These are phyloP conservation scores for Strigops habroptila DNA, from an alignment of 2,113 vertebrate species.

Conservation along the genomic window DNA sequence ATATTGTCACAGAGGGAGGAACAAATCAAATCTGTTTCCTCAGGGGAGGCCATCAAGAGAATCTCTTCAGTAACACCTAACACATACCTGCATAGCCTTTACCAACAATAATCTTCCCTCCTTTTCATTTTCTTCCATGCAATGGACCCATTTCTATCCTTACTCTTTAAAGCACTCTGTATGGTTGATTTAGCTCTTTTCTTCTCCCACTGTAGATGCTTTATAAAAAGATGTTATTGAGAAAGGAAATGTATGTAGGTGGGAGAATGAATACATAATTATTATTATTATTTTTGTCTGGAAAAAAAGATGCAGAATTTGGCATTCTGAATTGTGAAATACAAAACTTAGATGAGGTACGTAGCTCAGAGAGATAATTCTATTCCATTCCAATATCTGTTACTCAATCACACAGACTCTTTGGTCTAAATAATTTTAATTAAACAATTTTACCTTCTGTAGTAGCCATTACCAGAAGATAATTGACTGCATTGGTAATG, in stretches of 20 bases:
- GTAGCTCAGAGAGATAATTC: conserved; percentile 55
- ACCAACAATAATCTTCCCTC: not conserved
- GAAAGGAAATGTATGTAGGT: not conserved
- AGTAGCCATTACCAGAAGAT: conserved; percentile 69
- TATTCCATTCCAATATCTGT: conserved; percentile 49
- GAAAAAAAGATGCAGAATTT: conserved; percentile 19
- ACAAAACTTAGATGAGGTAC: not conserved
- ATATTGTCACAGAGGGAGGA: not conserved
- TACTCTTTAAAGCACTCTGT: not conserved
- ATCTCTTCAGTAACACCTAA: not conserved
- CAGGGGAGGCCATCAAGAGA: not conserved
- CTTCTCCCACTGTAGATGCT: not conserved
- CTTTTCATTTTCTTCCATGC: not conserved
- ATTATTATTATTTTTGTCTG: conserved; percentile 12
- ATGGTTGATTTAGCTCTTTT: not conserved
- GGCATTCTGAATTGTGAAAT: conserved; percentile 40
- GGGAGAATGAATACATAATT: not conserved
- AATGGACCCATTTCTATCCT: not conserved
- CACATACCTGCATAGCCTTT: not conserved
- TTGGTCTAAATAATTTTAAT: conserved; percentile 77
- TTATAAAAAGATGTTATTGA: conserved; percentile 5
- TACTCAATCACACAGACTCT: conserved; percentile 60
- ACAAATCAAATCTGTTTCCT: not conserved
- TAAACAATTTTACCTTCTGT: conserved; percentile 73
- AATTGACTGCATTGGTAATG: conserved; percentile 78